Conservation (phyloP, 2,113 vertebrate genomes). For the Bos indicus region DNA sequence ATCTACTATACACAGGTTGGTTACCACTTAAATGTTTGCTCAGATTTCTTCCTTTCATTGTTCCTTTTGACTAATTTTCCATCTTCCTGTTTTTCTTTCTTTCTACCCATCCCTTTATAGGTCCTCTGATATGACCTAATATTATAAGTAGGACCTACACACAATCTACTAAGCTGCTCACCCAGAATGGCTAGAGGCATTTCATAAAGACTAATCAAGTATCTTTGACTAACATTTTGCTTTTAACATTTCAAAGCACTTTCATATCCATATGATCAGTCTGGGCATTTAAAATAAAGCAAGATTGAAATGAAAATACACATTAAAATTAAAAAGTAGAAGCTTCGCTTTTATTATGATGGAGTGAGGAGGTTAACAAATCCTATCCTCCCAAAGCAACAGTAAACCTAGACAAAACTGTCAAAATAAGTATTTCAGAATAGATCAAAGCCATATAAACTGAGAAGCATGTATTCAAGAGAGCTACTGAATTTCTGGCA, state of each 20-base stretch:
- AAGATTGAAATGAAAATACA: slow-evolving; percentile 37
- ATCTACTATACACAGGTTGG: slow-evolving; percentile 96
- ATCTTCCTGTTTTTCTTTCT: not conserved
- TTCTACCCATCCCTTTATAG: not conserved
- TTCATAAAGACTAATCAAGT: slow-evolving; percentile 13
- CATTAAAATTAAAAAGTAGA: slow-evolving; percentile 2
- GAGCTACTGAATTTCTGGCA: not conserved
- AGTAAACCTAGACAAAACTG: not conserved
- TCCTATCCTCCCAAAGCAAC: not conserved
- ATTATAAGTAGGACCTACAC: not conserved
- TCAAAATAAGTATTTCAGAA: not conserved
- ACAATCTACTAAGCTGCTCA: not conserved
- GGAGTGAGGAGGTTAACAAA: not conserved
- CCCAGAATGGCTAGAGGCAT: not conserved
- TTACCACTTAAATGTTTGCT: not conserved
- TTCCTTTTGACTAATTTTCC: not conserved
- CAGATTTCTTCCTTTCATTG: not conserved
- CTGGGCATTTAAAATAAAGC: not conserved
- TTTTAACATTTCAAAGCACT: slow-evolving; percentile 7
- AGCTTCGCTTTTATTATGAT: not conserved
- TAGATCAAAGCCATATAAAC: not conserved
- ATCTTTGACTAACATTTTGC: slow-evolving; percentile 7
- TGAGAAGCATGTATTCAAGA: not conserved
- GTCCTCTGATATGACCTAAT: not conserved
- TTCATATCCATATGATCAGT: slow-evolving; percentile 8